Evolutionary conservation across 2,113 vertebrate species (phyloP).

Genomic region (Motacilla tschutschensis): DNA sequence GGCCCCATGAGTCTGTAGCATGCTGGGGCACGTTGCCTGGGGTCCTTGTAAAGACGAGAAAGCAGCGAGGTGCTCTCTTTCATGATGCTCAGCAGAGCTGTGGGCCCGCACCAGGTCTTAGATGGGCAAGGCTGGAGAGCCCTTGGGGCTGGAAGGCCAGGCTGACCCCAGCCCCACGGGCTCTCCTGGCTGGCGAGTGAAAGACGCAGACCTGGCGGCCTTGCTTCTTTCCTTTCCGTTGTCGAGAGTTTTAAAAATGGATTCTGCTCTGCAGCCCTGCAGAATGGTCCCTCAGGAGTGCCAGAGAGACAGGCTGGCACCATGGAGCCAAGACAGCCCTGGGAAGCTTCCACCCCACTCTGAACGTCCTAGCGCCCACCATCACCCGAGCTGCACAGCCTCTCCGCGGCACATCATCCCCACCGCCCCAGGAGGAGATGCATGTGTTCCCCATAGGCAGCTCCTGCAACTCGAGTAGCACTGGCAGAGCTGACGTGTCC

Average conservation of each 20-base stretch:
- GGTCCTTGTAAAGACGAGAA: slow-evolving; percentile 40
- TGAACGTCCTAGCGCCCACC: slow-evolving; percentile 69
- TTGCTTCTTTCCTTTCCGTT: slow-evolving; percentile 63
- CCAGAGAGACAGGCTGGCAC: slow-evolving; percentile 70
- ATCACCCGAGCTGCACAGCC: slow-evolving; percentile 68
- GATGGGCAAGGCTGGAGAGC: slow-evolving; percentile 33
- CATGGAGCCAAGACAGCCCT: slow-evolving; percentile 68
- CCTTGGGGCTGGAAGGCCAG: slow-evolving; percentile 52
- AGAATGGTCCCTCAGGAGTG: slow-evolving; percentile 70
- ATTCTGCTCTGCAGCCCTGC: slow-evolving; percentile 69
- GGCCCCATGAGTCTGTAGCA: slow-evolving; percentile 27
- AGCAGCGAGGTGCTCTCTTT: slow-evolving; percentile 31
- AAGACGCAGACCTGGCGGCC: slow-evolving; percentile 47
- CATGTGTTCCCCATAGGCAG: slow-evolving; percentile 70
- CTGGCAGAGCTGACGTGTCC: slow-evolving; percentile 60
- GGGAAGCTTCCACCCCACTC: slow-evolving; percentile 68
- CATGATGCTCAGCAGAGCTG: background rate
- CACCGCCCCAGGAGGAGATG: slow-evolving; percentile 70
- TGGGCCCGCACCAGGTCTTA: slow-evolving; percentile 36
- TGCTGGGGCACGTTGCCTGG: slow-evolving; percentile 44
- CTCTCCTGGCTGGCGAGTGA: background rate
- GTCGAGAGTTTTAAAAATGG: slow-evolving; percentile 67
- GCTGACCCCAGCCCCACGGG: slow-evolving; percentile 42
- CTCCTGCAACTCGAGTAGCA: slow-evolving; percentile 67
- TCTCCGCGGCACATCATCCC: slow-evolving; percentile 71